Evolutionary conservation across 2,113 vertebrate genomes (phyloP), one percentile per base, ranked within the genome.

Genomic region (Chaetops frenatus): DNA sequence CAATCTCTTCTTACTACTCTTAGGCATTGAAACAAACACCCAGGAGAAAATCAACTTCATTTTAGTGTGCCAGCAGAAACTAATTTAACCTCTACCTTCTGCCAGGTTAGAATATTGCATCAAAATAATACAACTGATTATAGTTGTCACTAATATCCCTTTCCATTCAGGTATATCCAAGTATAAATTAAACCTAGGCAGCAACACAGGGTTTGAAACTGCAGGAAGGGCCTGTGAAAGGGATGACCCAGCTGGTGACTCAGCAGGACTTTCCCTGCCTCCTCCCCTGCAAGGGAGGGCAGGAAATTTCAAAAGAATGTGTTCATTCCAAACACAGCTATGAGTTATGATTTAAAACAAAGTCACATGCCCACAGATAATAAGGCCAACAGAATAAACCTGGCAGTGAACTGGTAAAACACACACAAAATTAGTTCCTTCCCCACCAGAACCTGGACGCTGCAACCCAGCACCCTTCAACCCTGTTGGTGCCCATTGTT

Each of bases 221-320:
- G 67, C 82, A 93, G 72, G 77, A 88, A 83, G 83, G 51, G 65
- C 72, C 64, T 33, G 72, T 88, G 86, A 90, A 45, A 62, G 58
- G 58, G 80, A 65, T 88, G 91, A 95, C 91, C 83, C 92, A 81
- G 82, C 74, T 78, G 58, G 86, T 94, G 88, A 94, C 95, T 97
- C 94, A 90, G 83, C 92, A 94, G 86, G 92, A 95, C 95, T 86
- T 96, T 95, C 90, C 85, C 94, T 87, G 78, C 57, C 84, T 91
- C 81, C 50, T 84, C 42, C 87, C 66, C 74, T 31, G 38, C 42
- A 72, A 90, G 62, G 82, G 60, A 90, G 71, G 45, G 62, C 92
- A 97, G 94, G 92, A 95, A 95, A 90, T 60, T 76, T 95, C 94
- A 66, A 54, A 84, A 73, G 86, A 83, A 86, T 94, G 88, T 81